Evolutionary conservation across 2,113 vertebrate species (phyloP), one percentile per base, ranked within the genome.

Genomic region (Passerina amoena): DNA sequence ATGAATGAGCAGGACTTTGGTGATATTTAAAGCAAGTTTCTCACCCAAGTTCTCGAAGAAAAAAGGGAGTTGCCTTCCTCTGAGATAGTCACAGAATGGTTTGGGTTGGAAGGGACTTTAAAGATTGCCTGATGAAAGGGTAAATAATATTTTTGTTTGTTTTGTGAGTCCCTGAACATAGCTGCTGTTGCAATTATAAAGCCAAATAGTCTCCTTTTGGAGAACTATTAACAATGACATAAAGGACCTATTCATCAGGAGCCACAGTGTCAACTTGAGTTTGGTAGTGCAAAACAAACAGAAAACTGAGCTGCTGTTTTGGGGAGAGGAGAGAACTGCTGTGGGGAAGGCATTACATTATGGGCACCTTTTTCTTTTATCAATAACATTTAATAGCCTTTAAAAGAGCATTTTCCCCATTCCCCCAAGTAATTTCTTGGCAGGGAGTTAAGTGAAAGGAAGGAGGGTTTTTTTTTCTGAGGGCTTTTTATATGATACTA

Each of bases 301-400:
- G 85, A 94, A 82, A 88, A 69, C 76, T 37, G 47, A 96, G 94
- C 95, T 68, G 63, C 54, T 77, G 12, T 94, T 92, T 47, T 69
- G 61, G 72, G 63, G 48, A 86, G 79, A 90, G 71, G 82, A 86
- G 78, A 90, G 88, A 96, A 90, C 44, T 61, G 88, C 96, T 96
- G 86, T 93, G 90, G 93, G 93, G 95, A 90, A 96, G 82, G 31
- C 61, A 92, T 95, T 90, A 94, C 89, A 61, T 96, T 95, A 88
- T 79, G 82, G 90, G 83, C 90, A 96, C 82, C 90, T 94, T 95
- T 91, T 95, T 90, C 93, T 92, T 95, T 97, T 93, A 95, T 93
- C 96, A 97, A 79, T 96, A 96, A 90, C 82, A 76, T 90, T 96
- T 97, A 96, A 96, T 94, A 95, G 96, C 90, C 82, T 96, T 96